Conservation (phyloP, 2,113 vertebrate genomes). For the Solenodon paradoxus region DNA sequence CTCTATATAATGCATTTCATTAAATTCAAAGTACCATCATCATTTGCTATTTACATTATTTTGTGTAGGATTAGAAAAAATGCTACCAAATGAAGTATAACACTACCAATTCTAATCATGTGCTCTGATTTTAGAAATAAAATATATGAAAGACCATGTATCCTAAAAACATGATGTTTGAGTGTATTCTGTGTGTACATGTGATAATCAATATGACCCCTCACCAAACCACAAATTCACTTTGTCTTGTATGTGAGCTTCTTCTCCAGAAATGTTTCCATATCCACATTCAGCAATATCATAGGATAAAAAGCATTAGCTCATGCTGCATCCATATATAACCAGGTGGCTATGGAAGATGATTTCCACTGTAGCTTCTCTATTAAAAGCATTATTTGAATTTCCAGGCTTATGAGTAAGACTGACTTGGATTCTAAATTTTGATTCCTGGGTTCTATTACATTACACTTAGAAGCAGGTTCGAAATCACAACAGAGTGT, state of each 20-base stretch:
- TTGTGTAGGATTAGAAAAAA: background rate
- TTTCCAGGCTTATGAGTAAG: background rate
- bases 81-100: background rate
- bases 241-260: background rate
- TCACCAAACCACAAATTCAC: background rate
- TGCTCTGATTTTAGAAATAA: constrained; percentile 1
- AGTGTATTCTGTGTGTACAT: background rate
- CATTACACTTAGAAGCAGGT: background rate
- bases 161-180: background rate
- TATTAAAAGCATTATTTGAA: background rate
- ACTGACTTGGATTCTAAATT: background rate
- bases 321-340: background rate
- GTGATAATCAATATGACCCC: background rate
- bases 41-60: background rate
- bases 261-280: background rate
- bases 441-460: background rate
- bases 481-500: background rate
- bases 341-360: background rate
- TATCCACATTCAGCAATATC: background rate
- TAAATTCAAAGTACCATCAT: background rate
- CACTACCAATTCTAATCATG: background rate
- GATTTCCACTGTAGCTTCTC: background rate
- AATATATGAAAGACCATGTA: background rate
- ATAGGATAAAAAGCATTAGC: background rate
- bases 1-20: background rate